Evolutionary conservation across 2,888 invertebrate genomes (phyloP), one percentile per base, ranked within the genome.

Genomic region (Camptogramma bilineatum): DNA sequence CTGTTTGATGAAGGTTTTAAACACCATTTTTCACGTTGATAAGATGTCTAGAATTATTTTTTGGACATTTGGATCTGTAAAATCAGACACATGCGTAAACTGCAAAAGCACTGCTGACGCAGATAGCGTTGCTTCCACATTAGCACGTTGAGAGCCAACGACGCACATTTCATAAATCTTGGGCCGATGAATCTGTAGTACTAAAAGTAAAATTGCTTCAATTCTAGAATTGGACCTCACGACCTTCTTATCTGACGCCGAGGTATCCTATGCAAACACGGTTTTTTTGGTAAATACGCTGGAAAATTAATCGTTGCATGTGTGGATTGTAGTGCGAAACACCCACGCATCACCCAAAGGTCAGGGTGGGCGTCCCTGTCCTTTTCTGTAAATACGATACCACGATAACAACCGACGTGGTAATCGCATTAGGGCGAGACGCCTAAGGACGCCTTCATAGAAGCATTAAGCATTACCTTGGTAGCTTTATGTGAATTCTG

Each of bases 351-450:
- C 0, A 19, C 5, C 46, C 21, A 13, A 21, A 48, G 48, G 48
- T 48, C 21, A 48, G 5, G 1, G 48, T 21, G 47, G 21, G 21
- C 21, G n/a, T 21, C n/a, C n/a, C 19, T 48, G 19, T 19, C 46
- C 46, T 18, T 47, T 18, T 47, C 19, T 13, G 47, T 47, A 21
- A 21, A 48, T 48, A 48, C 21, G 46, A 47, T 47, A 39, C 44
- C 17, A 21, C 48, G 21, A 48, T 48, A 21, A 48, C 48, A 48
- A 13, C 48, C 19, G 21, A 5, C 19, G 17, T 44, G 17, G 10
- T 39, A 39, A 39, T 39, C 34, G 34, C 34, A 39, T 39, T 39
- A 39, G 34, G 34, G 31, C 10, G 9, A 5, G 31, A 3, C 10
- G 10, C 31, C 16, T 16, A 42, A 31, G 42, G 17, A 2, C 8